Evolutionary conservation across 1,140 invertebrate species (phyloP), one percentile per base, ranked within the genome.

Genomic region (Bombus waltoni): DNA sequence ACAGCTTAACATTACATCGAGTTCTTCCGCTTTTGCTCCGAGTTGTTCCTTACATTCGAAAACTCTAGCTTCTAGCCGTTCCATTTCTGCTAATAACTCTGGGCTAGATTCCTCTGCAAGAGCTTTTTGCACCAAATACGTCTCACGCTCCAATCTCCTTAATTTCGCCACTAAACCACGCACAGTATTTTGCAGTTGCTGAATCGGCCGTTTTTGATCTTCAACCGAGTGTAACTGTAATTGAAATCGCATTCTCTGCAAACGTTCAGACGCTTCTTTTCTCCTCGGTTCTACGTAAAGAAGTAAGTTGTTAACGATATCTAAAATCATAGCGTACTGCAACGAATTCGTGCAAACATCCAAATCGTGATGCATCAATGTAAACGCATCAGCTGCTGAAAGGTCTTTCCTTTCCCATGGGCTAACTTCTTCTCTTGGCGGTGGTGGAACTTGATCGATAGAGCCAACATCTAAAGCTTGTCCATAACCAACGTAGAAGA

Each of bases 281-380:
- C 99, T 96, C 90, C 98, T 98, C 1, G 99, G 99, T 95, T 99
- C 99, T 28, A 99, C 98, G 95, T 99, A 99, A 1, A 99, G 96
- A 62, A 99, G 94, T 5, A 99, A 95, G 96, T 99, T 99, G 95
- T 99, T 99, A 1, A 99, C 97, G 86, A 99, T 98, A 93, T 99
- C 99, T 89, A 99, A 95, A 38, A 99, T 97, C 98, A 99, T 99
- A 3, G 98, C 97, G 95, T 99, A 99, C 95, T 98, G 98, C 87
- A 99, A 96, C 1, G 98, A 99, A 95, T 99, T 99, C 10, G 99
- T 99, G 95, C 98, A 99, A 2, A 99, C 98, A 93, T 99, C 98
- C 4, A 99, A 95, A 95, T 99, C 99, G 93, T 99, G 98, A 96
- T 99, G 99, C 97, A 99, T 99, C 3, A 99, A 95, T 1, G 99